Evolutionary conservation across 1,140 invertebrate genomes (phyloP).

Genomic region (Tetramorium alpestre): DNA sequence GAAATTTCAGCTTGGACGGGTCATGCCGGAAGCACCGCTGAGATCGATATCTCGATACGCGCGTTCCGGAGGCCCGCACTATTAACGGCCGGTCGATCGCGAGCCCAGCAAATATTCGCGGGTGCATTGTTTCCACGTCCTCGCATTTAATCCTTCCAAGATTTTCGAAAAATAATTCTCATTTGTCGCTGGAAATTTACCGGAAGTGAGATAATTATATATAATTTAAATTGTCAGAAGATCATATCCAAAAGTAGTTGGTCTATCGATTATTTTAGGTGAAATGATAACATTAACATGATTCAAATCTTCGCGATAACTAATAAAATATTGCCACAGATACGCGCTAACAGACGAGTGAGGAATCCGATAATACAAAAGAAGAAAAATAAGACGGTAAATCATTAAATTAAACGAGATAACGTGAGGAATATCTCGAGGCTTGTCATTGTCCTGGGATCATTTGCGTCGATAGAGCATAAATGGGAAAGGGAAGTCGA

Average conservation of each 20-base stretch:
- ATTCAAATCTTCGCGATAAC: background rate
- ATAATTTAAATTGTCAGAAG: background rate
- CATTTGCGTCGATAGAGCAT: constrained; percentile 29
- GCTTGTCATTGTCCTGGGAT: constrained; percentile 5
- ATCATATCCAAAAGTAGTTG: background rate
- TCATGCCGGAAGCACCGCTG: background rate
- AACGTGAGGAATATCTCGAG: background rate
- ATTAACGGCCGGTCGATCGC: background rate
- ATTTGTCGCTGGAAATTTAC: background rate
- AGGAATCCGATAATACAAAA: background rate
- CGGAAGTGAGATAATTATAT: background rate
- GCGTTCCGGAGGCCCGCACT: background rate
- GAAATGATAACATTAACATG: background rate
- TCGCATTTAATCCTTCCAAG: background rate
- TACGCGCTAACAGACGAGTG: too few relatives aligned
- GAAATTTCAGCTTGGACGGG: constrained; percentile 45
- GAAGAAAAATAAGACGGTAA: background rate
- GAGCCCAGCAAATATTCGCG: background rate
- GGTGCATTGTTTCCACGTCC: background rate
- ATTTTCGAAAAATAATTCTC: background rate
- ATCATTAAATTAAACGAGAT: background rate
- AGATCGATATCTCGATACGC: constrained; percentile 45
- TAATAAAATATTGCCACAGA: background rate
- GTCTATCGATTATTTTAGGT: background rate
- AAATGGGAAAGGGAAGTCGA: constrained; percentile 7